Base-by-base conservation (phyloP, 2,888 invertebrate species). In the Cheilosia urbana region DNA sequence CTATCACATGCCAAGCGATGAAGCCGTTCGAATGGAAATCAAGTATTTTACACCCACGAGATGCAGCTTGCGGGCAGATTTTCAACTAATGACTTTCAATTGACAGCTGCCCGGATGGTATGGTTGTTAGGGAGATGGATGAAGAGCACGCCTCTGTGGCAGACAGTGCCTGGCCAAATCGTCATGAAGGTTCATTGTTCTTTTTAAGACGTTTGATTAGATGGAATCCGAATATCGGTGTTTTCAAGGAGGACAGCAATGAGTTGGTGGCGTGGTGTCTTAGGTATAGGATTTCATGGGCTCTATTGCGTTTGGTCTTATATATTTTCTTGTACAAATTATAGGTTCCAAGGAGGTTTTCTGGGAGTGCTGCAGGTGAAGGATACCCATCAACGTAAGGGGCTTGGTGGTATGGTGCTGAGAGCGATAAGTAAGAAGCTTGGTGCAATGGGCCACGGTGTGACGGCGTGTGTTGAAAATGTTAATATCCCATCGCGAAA, bases 211-310 rank as follows among this genome's bases (percentile, higher is more conserved):
- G 91, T 0, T 87, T 91, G 49, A 92, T 92, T 58, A 81, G 87
- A 2, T 87, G 88, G 88, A 91, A 90, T 76, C 49, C 79, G 1
- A 91, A 89, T 88, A 87, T 91, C 76, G 92, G 91, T 0, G 87
- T 91, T 1, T 92, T 89, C 76, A 80, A 68, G 1, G 82, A 87
- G 17, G 87, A 87, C 0, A 88, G 77, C 13, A 79, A 89, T 19
- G 88, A 91, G 63, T 75, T 92, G 37, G 89, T 92, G 1, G 92
- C 91, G 1, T 92, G 92, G 92, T 92, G 91, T 77, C 88, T 92
- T 6, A 88, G 91, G 92, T 27, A 24, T 91, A 76, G 47, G 9
- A n/a, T 5, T 11, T 0, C 27, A 42, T n/a, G 5, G 9, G 2
- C 40, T 24, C n/a, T 27, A 1, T 2, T 24, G 7, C 21, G 17